Base-by-base conservation (phyloP, 2,888 invertebrate species). In the Carterocephalus palaemon region DNA sequence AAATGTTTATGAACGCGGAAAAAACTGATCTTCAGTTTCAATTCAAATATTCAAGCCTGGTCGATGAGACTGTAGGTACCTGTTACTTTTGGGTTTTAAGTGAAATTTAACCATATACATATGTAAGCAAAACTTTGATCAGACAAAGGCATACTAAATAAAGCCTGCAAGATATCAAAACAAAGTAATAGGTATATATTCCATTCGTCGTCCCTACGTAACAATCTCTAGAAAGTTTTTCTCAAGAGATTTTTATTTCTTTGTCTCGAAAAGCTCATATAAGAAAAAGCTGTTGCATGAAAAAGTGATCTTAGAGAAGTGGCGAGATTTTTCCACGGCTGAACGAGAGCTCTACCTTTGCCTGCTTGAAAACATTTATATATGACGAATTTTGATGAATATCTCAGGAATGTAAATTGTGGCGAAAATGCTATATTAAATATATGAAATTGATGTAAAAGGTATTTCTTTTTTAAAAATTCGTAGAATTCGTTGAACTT, bases 251-350 rank as follows among this genome's bases (percentile, higher is more conserved):
- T 32, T 37, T 40, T 32, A 24, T 6, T 34, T 23, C n/a, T 32
- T 33, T 26, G 17, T 23, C 31, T 41, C 4, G 12, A 24, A 41
- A 41, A 17, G 32, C 24, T 24, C 24, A 41, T 41, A 31, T 41
- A 31, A 34, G 34, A 34, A 41, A 37, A 41, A 32, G 32, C 23
- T 40, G 12, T 16, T 40, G 23, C 26, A 24, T 32, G 32, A 24
- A 41, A 32, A 32, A 32, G 23, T 41, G 40, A 41, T 41, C 40
- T 41, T 8, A 24, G 8, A 34, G 34, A 34, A 41, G 24, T 32
- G 40, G 10, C 31, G 4, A 31, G 40, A 40, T 23, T 40, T 39
- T 31, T 40, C 31, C 31, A 6, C 23, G 40, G 31, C 40, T 32
- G 23, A 40, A 40, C 39, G 22, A 39, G n/a, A 39, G 13, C 5